Conservation (phyloP, 2,113 vertebrate genomes). For the Pterocles gutturalis region DNA sequence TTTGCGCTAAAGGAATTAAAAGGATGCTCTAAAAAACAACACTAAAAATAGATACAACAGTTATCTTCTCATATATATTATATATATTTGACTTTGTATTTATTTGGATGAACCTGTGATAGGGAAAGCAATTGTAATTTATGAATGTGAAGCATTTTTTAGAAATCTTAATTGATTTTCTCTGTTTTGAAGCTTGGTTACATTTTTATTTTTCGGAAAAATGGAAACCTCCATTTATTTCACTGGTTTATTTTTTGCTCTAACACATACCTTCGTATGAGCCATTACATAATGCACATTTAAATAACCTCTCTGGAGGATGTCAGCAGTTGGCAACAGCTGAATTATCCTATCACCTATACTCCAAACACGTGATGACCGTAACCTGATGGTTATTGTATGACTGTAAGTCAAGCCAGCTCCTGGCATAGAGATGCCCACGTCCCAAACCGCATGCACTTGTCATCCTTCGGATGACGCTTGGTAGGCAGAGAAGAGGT, state of each 20-base stretch:
- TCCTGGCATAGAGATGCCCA: background rate
- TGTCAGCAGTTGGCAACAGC: background rate
- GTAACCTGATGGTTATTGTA: fast-evolving
- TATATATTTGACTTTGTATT: background rate
- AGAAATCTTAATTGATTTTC: background rate
- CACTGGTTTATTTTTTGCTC: background rate
- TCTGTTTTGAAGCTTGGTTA: background rate
- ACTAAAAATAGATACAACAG: background rate
- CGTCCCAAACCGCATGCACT: fast-evolving
- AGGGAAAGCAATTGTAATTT: background rate
- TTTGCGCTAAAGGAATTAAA: background rate
- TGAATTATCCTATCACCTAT: background rate
- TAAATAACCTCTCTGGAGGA: background rate
- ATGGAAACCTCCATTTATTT: background rate
- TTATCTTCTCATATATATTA: background rate
- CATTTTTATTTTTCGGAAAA: background rate
- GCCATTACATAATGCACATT: background rate
- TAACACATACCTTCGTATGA: fast-evolving
- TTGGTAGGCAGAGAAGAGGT: background rate
- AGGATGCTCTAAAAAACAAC: background rate
- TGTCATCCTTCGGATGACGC: background rate
- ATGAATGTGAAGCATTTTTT: background rate
- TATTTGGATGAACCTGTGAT: background rate
- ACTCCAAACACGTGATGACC: background rate
- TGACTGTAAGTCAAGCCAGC: background rate